These are phyloP conservation scores for Diplodus sargus DNA, from an alignment of 2,797 vertebrate genomes.

Conservation along the genomic window DNA sequence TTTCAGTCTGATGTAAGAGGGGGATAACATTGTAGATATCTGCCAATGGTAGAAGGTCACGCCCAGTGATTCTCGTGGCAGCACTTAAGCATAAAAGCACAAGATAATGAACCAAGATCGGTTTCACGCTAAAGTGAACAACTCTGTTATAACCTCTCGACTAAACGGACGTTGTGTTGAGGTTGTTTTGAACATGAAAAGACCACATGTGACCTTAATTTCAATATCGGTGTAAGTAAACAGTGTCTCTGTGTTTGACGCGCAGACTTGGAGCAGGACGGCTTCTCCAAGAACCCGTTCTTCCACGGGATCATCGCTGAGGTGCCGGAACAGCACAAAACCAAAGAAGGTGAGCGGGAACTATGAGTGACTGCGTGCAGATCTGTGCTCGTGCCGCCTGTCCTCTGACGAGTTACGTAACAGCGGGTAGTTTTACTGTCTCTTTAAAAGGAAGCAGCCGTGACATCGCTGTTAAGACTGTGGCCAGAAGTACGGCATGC, in stretches of 20 bases:
- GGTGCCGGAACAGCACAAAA: constrained; percentile 79
- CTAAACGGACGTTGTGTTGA: background rate
- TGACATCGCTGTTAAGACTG: background rate
- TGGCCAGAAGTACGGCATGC: background rate
- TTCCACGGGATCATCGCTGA: constrained; percentile 88
- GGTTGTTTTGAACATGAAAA: background rate
- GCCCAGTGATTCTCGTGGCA: too few species aligned
- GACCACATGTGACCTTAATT: background rate
- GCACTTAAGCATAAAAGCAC: too few species aligned
- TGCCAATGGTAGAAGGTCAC: too few species aligned
- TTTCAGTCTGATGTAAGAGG: too few species aligned
- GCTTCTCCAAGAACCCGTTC: constrained; percentile 88
- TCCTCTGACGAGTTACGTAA: background rate
- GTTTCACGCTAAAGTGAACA: background rate
- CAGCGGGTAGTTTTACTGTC: background rate
- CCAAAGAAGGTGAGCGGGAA: constrained; percentile 79
- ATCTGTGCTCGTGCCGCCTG: too few species aligned
- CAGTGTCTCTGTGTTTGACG: background rate
- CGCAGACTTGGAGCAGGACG: constrained; percentile 88
- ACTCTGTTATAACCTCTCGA: too few species aligned
- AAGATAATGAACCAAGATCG: too few species aligned
- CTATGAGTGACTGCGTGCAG: too few species aligned
- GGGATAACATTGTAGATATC: too few species aligned
- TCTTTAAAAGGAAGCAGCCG: background rate
- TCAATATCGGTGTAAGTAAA: background rate